Evolutionary conservation across 1,140 invertebrate species (phyloP), one percentile per base, ranked within the genome.

Genomic region (Mesaphorura yosii): DNA sequence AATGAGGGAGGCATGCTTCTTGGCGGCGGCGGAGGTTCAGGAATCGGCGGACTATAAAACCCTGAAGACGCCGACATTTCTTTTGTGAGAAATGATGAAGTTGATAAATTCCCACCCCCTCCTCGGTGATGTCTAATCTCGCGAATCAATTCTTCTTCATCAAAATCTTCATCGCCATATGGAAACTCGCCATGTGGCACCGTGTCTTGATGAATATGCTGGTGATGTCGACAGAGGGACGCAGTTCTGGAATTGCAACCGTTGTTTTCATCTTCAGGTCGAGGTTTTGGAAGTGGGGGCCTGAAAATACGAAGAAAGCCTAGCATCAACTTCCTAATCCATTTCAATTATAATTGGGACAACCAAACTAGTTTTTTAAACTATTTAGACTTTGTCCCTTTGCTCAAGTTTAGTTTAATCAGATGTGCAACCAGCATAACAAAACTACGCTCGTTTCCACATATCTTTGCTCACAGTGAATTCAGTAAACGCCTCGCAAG

Each of bases 11-110:
- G 48, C 6, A 45, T 31, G 2, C 28, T 34, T 26, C 59, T 54
- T 1, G 61, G 61, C 12, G 58, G 61, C n/a, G 61, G 61, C 0
- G 73, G 71, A 57, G 59, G 60, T 12, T 64, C 61, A 10, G 58
- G 57, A 34, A 69, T 68, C n/a, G 68, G 65, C 19, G 67, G 68
- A 60, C 66, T 72, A 29, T 46, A 57, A 34, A 57, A 63, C 6
- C 61, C 61, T 51, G 55, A 58, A 3, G 60, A 62, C 1, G 50
- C 51, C n/a, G 56, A 58, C 5, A 50, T 37, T 23, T 62, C 60
- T 26, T 53, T 54, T 45, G 52, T 53, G 1, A 50, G 51, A 28
- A 57, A 55, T 20, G 54, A 40, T 17, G 57, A 54, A 14, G 58
- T n/a, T n/a, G n/a, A n/a, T n/a, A n/a, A 48, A 26, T 42, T 29